Conservation (phyloP, 2,113 vertebrate genomes). For the Pungitius pungitius region DNA sequence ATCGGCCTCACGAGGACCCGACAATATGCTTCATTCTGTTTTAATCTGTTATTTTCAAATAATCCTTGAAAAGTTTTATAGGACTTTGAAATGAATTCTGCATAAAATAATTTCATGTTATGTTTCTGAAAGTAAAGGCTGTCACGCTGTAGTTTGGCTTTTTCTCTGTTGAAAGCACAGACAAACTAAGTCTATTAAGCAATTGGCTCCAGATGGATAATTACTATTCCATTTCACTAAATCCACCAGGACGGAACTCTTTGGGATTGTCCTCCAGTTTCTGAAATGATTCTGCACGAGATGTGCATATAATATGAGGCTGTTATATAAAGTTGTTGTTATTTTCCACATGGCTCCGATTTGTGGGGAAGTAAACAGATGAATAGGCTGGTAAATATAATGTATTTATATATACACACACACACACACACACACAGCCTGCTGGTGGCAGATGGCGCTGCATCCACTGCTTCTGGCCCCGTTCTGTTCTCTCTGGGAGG, state of each 20-base stretch:
- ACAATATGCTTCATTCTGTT: neutral
- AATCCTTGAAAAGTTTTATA: neutral
- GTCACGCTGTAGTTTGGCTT: neutral
- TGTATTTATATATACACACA: too few relatives aligned
- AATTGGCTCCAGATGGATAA: neutral
- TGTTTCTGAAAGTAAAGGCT: neutral
- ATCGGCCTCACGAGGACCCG: neutral
- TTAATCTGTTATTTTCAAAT: neutral
- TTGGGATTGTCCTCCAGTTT: neutral
- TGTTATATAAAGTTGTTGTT: neutral
- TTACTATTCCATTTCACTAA: neutral
- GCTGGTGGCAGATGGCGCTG: conserved; percentile 66
- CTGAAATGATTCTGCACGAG: neutral
- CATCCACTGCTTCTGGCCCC: conserved; percentile 56
- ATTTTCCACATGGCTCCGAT: neutral
- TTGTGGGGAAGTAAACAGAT: neutral
- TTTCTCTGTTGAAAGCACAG: neutral
- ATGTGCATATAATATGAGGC: neutral
- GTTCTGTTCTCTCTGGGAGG: conserved; percentile 51
- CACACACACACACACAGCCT: too few relatives aligned
- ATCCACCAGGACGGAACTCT: too few relatives aligned
- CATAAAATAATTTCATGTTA: neutral
- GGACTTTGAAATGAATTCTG: too few relatives aligned
- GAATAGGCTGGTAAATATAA: too few relatives aligned
- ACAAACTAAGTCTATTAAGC: neutral